Percentiles rank a stretch among this genome's conserved stretches.
These are phyloP conservation scores for Dendrolimus pini DNA, from an alignment of 2,888 invertebrate species.

Conservation along the genomic window DNA sequence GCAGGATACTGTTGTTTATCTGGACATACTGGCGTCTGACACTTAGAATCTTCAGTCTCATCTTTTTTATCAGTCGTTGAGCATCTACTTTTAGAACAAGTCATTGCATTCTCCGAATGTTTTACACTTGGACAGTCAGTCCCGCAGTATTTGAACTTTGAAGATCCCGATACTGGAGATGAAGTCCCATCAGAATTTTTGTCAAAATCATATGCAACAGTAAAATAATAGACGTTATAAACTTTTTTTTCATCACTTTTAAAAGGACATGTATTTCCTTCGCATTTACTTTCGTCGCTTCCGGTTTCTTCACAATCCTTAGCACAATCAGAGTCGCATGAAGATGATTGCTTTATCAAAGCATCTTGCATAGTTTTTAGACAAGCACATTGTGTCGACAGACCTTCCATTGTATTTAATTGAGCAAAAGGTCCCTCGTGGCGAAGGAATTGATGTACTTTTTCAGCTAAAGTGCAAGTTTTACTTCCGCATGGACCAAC, in stretches of 20 bases:
- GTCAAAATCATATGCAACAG: constrained; percentile 51
- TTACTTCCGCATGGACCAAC: constrained; percentile 66
- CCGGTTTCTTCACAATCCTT: constrained; percentile 41
- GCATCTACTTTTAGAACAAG: constrained; percentile 48
- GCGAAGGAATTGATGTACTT: constrained; percentile 52
- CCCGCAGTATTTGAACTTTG: constrained; percentile 40
- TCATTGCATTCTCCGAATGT: constrained; percentile 23
- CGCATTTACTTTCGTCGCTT: constrained; percentile 35
- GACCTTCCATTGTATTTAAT: constrained; percentile 35
- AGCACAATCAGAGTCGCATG: constrained; percentile 39
- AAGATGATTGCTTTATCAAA: constrained; percentile 32
- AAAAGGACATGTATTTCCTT: constrained; percentile 43
- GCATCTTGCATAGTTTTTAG: constrained; percentile 49
- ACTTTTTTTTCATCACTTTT: constrained; percentile 24
- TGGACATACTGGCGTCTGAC: constrained; percentile 33
- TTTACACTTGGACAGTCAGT: constrained; percentile 43
- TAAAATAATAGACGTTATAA: constrained; percentile 59
- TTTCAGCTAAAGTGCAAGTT: constrained; percentile 52
- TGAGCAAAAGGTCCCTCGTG: constrained; percentile 49
- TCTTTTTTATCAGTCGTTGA: constrained; percentile 15
- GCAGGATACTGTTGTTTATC: constrained; percentile 21
- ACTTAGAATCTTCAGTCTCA: constrained; percentile 20
- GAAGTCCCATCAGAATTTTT: constrained; percentile 17
- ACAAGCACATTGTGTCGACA: constrained; percentile 64
- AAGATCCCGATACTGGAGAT: constrained; percentile 16